These are phyloP conservation scores for Nowickia ferox DNA, from an alignment of 2,888 invertebrate genomes.

Conservation along the genomic window DNA sequence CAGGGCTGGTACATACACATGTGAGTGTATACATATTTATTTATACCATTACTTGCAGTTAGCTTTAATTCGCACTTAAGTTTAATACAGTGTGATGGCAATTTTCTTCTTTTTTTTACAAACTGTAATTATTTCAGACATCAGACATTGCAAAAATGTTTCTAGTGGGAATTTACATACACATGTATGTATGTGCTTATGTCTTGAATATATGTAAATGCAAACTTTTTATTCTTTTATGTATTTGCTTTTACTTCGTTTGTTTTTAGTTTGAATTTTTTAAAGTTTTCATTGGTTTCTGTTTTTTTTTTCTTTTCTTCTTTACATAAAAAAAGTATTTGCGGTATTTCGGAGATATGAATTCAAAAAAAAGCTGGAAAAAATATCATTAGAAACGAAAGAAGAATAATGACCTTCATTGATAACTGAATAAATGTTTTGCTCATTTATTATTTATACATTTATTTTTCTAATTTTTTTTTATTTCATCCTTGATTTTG, in stretches of 20 bases:
- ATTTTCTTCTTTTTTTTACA: no score
- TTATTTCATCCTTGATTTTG: not conserved
- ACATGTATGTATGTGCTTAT: not conserved
- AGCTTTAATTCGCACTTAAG: no score
- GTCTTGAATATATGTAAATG: not conserved
- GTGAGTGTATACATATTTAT: no score
- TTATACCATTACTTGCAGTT: no score
- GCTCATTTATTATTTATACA: not conserved
- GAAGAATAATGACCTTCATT: constrained; percentile 29
- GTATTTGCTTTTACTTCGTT: not conserved
- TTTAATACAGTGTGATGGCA: no score
- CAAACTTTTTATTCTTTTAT: not conserved
- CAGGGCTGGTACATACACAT: no score
- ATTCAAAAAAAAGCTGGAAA: not conserved
- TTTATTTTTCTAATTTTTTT: not conserved
- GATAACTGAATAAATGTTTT: constrained; percentile 13
- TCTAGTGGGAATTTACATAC: not conserved
- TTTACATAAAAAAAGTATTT: constrained; percentile 17
- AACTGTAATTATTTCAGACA: no score
- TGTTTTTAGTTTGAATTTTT: not conserved
- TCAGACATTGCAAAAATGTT: not conserved
- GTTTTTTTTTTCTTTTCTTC: not conserved
- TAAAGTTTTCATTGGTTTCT: not conserved
- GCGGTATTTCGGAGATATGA: constrained; percentile 19
- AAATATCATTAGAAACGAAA: not conserved